Percentiles rank a stretch among this genome's conserved stretches.
Evolutionary conservation across 2,888 invertebrate genomes (phyloP).

Genomic region (Cerastis rubricosa): DNA sequence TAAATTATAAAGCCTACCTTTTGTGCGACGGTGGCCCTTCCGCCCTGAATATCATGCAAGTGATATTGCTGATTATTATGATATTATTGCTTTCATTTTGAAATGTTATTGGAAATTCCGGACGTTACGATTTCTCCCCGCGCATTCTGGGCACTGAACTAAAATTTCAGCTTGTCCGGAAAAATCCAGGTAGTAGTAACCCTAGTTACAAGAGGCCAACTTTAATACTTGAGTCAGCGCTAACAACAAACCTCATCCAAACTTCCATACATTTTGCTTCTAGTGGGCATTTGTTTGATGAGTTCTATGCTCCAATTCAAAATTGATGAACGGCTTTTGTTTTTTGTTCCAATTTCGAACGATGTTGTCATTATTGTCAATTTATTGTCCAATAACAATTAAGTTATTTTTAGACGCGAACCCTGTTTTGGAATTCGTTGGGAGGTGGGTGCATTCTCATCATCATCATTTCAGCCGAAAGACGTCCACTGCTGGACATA

Average conservation of each 20-base stretch:
- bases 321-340: constrained; percentile 67
- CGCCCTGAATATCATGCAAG: background rate
- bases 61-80: background rate
- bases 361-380: constrained; percentile 11
- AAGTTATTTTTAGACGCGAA: background rate
- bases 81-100: background rate
- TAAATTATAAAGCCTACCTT: background rate
- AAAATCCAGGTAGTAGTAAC: background rate
- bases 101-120: background rate
- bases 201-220: constrained; percentile 35
- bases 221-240: constrained; percentile 60
- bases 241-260: constrained; percentile 54
- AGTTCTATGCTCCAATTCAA: constrained; percentile 60
- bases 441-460: background rate
- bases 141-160: background rate
- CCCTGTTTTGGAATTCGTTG: background rate
- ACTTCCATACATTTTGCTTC: constrained; percentile 62
- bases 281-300: constrained; percentile 65
- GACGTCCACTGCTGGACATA: no score
- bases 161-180: background rate
- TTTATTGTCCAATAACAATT: background rate
- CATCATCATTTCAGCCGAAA: no score
- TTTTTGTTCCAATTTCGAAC: constrained; percentile 42
- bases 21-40: background rate
- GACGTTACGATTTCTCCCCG: background rate